These are phyloP conservation scores for Numida meleagris DNA, from an alignment of 2,113 vertebrate genomes.

Conservation along the genomic window DNA sequence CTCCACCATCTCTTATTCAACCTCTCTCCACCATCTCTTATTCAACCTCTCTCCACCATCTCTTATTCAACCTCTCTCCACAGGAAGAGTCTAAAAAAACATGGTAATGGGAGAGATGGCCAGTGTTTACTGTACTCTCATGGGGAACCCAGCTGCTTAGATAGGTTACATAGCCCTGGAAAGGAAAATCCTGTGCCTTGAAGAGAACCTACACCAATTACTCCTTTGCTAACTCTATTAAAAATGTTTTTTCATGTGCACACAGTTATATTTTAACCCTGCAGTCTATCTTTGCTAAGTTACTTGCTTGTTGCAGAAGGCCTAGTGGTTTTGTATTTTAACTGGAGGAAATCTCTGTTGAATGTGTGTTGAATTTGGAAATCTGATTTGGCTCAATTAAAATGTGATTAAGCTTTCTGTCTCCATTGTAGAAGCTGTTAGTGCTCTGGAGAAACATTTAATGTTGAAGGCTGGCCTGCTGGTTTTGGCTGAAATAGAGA, in stretches of 20 bases:
- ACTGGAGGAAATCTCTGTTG: conserved; percentile 15
- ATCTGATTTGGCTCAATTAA: conserved; percentile 55
- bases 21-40: neutral
- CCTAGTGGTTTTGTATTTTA: neutral
- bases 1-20: neutral
- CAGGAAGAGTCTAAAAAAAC: neutral
- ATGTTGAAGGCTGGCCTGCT: conserved; percentile 54
- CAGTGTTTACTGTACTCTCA: neutral
- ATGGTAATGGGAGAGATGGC: neutral
- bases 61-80: too few species aligned
- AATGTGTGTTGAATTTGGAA: conserved; percentile 54
- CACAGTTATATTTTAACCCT: neutral
- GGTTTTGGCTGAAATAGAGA: conserved; percentile 50
- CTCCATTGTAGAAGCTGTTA: conserved; percentile 42
- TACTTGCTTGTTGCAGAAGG: neutral
- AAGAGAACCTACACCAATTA: neutral
- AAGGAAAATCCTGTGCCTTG: neutral
- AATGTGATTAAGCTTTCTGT: conserved; percentile 65
- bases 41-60: too few species aligned
- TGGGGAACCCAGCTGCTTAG: neutral
- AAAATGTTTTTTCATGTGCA: neutral
- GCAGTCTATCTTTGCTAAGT: neutral
- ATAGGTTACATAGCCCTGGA: neutral
- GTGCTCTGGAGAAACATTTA: conserved; percentile 53
- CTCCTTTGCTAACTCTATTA: neutral